Evolutionary conservation across 2,797 vertebrate genomes (phyloP), one percentile per base, ranked within the genome.

Genomic region (Setipinna tenuifilis): DNA sequence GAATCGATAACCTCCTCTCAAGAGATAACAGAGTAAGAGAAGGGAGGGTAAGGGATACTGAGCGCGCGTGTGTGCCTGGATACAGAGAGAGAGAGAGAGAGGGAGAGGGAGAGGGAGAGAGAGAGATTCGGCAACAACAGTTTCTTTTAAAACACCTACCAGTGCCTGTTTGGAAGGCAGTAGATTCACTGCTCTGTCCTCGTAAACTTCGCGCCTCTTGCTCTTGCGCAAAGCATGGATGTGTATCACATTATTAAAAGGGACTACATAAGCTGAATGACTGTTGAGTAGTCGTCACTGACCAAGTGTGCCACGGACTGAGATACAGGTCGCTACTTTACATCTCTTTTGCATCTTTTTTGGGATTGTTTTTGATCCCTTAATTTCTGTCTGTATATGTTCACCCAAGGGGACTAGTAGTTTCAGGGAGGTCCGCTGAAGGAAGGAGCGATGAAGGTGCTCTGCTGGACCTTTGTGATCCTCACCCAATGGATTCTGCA

Each of bases 381-480:
- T 88, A 68, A 81, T 84, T 80, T 81, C 89, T 83, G 88, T 90
- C 89, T 92, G 92, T 95, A 59, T 94, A 95, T 96, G 95, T 93
- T 90, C 88, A 89, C 84, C 90, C 90, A 86, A 89, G 93, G 95
- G 94, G 92, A 93, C 92, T 94, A 90, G 91, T 94, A 94, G 92
- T 92, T 92, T 88, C 88, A 82, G 91, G 91, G 93, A 91, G 94
- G 92, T 94, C 92, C 89, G 91, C 92, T 90, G 35, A 78, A 92
- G 92, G 94, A 94, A 94, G 94, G 93, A 92, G 94, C 94, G 91
- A 96, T 96, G 96, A 95, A 93, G 95, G 92, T 96, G 90, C 93
- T 95, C 93, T 93, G 92, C 57, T 96, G 95, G 96, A 95, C 92
- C 93, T 71, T 93, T 90, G 89, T 94, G 88, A 90, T 96, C 90